phyloP scores from a whole-genome alignment of 2,888 invertebrate genomes.

The Drosophila pseudotalamancana region DNA sequence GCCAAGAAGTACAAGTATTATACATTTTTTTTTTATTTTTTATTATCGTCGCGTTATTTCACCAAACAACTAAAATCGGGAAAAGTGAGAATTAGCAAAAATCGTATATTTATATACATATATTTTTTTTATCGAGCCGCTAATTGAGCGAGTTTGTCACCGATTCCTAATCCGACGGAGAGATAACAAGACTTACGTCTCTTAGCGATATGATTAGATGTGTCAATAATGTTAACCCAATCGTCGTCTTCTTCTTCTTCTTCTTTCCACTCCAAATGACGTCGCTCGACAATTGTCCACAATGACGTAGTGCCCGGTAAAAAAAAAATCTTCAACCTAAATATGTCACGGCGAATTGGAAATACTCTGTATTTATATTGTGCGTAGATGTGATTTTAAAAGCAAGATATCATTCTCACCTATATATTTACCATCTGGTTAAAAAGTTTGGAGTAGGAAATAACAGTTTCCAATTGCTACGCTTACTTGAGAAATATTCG shows the following conservation, averaged over 20 bases:
- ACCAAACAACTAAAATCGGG: slow-evolving; percentile 37
- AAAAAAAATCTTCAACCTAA: too few relatives aligned
- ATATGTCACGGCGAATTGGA: background rate
- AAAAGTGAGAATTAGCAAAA: slow-evolving; percentile 26
- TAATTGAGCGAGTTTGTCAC: slow-evolving; percentile 39
- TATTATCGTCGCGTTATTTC: slow-evolving; percentile 31
- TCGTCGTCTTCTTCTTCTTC: slow-evolving; percentile 1
- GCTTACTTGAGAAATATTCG: too few relatives aligned
- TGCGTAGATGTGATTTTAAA: too few relatives aligned
- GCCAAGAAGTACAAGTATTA: slow-evolving; percentile 36
- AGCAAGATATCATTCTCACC: too few relatives aligned
- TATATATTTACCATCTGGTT: too few relatives aligned
- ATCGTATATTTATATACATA: background rate
- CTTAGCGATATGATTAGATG: slow-evolving; percentile 70
- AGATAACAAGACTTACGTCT: slow-evolving; percentile 48
- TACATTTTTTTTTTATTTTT: background rate
- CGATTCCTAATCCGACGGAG: slow-evolving; percentile 51
- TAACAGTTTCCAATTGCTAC: too few relatives aligned
- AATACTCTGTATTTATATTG: too few relatives aligned
- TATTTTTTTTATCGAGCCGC: slow-evolving; percentile 21
- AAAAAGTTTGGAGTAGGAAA: too few relatives aligned
- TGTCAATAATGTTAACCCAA: slow-evolving; percentile 64
- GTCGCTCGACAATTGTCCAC: slow-evolving; percentile 40
- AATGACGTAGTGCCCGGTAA: slow-evolving; percentile 36
- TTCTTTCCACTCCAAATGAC: slow-evolving; percentile 43